Evolutionary conservation across 2,113 vertebrate genomes (phyloP).

Genomic region (Eclectus roratus): DNA sequence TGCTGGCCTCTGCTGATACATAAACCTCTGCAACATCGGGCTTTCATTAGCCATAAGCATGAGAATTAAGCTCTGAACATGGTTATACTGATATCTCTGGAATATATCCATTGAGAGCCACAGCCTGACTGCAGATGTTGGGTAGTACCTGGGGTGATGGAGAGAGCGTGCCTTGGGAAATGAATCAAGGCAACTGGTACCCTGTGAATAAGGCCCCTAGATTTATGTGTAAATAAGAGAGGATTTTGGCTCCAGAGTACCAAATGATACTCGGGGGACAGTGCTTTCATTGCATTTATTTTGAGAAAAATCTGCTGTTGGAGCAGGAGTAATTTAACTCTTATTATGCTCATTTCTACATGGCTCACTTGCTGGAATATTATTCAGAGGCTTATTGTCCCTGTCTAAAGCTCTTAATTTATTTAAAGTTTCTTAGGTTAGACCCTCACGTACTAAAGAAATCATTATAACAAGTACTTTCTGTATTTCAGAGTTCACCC

Average conservation of each 20-base stretch:
- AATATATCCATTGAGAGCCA: not conserved
- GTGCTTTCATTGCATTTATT: constrained; percentile 33
- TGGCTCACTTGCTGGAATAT: not conserved
- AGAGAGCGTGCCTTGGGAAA: not conserved
- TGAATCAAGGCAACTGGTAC: not conserved
- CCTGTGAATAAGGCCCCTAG: not conserved
- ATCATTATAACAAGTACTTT: not conserved
- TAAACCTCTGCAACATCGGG: not conserved
- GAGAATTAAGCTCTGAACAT: not conserved
- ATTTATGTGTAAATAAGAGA: constrained; percentile 43
- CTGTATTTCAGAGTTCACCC: not conserved
- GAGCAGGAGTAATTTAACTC: constrained; percentile 40
- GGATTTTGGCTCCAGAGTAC: not conserved
- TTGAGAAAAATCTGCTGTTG: constrained; percentile 38
- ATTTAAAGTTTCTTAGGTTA: not conserved
- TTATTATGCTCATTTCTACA: constrained; percentile 2
- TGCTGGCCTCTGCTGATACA: constrained; percentile 2
- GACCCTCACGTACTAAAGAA: not conserved
- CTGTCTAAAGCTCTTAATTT: not conserved
- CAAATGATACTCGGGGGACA: constrained; percentile 8
- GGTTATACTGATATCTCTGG: constrained; percentile 28
- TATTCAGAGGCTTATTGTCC: not conserved
- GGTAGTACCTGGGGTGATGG: not conserved
- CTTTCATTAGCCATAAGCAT: constrained; percentile 11
- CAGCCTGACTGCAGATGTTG: constrained; percentile 2